Evolutionary conservation across 2,888 invertebrate species (phyloP), one percentile per base, ranked within the genome.

Genomic region (Julus scanicus): DNA sequence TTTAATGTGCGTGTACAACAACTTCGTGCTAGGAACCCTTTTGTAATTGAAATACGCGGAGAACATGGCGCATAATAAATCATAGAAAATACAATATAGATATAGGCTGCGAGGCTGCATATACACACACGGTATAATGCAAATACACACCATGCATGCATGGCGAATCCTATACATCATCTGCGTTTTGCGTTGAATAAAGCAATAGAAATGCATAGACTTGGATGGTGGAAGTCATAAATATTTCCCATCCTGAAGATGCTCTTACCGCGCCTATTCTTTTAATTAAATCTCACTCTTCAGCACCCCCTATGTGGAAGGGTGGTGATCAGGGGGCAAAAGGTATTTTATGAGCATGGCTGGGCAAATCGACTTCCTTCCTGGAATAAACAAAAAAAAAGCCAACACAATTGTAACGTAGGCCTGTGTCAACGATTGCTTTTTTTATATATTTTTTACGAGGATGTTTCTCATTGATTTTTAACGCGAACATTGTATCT

Each of bases 201-300:
- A n/a, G 57, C 57, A 63, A 15, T 15, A 5, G 53, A 63, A 63
- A 63, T 63, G 57, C 57, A 63, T n/a, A n/a, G 13, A 63, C 2
- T 2, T 48, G 57, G 11, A 5, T 2, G 2, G n/a, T 63, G 57
- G 57, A 63, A 63, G 57, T 63, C 57, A 63, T 63, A 63, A 63
- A 63, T 63, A 63, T 63, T 63, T 63, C 57, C n/a, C 57, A 63
- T 63, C 57, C 57, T 63, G 57, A 63, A n/a, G 57, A 63, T 63
- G 57, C 57, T 63, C n/a, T 53, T 63, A 63, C 57, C 57, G 11
- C n/a, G n/a, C n/a, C 57, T 63, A 63, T 63, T 63, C 57, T 63
- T 63, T 63, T 63, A 63, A 63, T 63, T 63, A 63, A 63, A 63
- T n/a, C 57, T n/a, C 57, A 11, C 53, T 53, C 53, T 53, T 11